Evolutionary conservation across 1,140 invertebrate species (phyloP).

Genomic region (Orchestia grillus): DNA sequence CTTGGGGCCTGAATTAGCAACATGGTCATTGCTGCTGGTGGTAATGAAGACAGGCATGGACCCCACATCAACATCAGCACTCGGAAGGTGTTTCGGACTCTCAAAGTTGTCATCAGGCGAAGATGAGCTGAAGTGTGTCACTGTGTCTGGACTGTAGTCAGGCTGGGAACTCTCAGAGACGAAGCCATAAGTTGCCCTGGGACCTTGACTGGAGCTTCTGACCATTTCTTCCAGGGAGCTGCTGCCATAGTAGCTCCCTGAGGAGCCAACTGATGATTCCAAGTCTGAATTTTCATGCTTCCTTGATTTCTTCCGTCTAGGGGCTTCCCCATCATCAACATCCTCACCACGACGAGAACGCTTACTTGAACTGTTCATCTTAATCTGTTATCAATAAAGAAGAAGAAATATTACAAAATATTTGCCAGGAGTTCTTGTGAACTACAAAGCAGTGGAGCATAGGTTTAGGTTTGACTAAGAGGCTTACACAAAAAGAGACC

Average conservation of each 20-base stretch:
- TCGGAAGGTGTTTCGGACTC: not conserved
- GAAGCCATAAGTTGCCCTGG: not conserved
- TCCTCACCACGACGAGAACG: not conserved
- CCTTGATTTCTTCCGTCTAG: not conserved
- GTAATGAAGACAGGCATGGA: not conserved
- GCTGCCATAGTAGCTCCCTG: not conserved
- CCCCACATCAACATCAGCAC: not conserved
- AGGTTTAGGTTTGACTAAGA: too few species aligned
- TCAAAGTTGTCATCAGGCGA: not conserved
- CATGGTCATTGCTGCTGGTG: not conserved
- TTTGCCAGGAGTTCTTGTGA: too few species aligned
- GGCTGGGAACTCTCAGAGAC: not conserved
- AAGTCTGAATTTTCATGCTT: not conserved
- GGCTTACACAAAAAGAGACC: too few species aligned
- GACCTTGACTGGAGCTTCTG: not conserved
- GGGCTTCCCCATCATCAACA: not conserved
- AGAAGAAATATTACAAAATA: too few species aligned
- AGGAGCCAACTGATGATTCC: not conserved
- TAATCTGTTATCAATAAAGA: too few species aligned
- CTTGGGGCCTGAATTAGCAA: not conserved
- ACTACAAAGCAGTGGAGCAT: too few species aligned
- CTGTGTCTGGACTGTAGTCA: not conserved
- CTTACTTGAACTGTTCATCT: not conserved
- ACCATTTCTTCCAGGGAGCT: not conserved
- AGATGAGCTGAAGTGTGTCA: not conserved